These are phyloP conservation scores for Pseudococcus jackbeardsleyi DNA, from an alignment of 2,888 invertebrate species.

Conservation along the genomic window DNA sequence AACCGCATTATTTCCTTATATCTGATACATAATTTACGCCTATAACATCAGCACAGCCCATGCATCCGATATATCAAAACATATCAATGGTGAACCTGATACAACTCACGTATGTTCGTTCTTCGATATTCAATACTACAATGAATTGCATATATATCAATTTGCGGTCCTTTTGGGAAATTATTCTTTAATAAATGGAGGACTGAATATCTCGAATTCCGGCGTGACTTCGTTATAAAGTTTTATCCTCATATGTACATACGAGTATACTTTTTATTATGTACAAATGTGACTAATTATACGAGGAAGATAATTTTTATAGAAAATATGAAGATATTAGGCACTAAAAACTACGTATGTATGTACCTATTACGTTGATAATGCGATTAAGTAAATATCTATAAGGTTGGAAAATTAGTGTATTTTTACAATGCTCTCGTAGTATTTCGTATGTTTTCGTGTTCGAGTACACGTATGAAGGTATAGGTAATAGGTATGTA, in stretches of 20 bases:
- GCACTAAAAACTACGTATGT: not conserved
- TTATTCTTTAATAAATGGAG: not conserved
- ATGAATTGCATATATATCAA: conserved; percentile 42
- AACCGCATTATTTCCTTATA: conserved; percentile 50
- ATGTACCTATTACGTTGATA: not conserved
- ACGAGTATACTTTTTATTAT: not conserved
- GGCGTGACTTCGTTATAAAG: conserved; percentile 4
- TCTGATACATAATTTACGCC: conserved; percentile 50
- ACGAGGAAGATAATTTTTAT: not conserved
- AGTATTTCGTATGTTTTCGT: not conserved
- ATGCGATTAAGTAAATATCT: not conserved
- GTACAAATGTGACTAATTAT: not conserved
- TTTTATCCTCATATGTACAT: not conserved
- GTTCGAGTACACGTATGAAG: not conserved
- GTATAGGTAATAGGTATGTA: not conserved
- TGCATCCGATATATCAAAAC: conserved; percentile 36
- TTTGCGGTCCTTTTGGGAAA: conserved; percentile 22
- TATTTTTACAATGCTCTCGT: not conserved
- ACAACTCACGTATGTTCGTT: not conserved
- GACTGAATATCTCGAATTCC: not conserved
- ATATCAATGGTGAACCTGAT: conserved; percentile 22
- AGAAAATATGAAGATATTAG: not conserved
- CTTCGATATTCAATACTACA: conserved; percentile 35
- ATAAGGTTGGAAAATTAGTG: not conserved
- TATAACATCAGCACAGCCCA: not conserved